Conservation (phyloP, 2,888 invertebrate genomes). For the Epistrophella euchroma region DNA sequence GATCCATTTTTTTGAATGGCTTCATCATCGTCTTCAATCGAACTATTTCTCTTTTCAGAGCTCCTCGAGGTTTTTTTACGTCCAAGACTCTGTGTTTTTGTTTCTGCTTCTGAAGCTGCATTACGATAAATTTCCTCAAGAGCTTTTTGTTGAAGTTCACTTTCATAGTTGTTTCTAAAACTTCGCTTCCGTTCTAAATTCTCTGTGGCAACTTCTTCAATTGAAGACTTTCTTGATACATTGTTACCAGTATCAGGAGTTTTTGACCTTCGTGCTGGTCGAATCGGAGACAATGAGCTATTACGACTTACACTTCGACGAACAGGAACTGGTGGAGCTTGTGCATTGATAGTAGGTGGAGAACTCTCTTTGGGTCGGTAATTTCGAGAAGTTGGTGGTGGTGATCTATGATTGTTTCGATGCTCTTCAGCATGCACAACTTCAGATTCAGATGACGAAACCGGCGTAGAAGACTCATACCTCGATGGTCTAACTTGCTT, state of each 20-base stretch:
- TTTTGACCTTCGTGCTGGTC: slow-evolving; percentile 81
- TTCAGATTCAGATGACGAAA: slow-evolving; percentile 83
- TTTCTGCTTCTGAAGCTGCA: slow-evolving; percentile 75
- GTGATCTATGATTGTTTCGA: slow-evolving; percentile 78
- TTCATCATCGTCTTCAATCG: slow-evolving; percentile 6
- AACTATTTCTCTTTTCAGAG: slow-evolving; percentile 6
- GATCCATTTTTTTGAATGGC: neutral
- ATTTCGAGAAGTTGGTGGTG: slow-evolving; percentile 72
- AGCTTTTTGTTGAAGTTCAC: slow-evolving; percentile 76
- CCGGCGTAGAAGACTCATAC: slow-evolving; percentile 83
- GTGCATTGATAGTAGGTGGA: neutral
- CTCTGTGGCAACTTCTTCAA: slow-evolving; percentile 70
- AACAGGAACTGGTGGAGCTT: slow-evolving; percentile 73
- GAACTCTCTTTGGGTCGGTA: slow-evolving; percentile 59
- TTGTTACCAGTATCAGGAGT: slow-evolving; percentile 79
- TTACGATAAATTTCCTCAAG: slow-evolving; percentile 78
- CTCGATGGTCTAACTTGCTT: slow-evolving; percentile 76
- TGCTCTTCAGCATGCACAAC: slow-evolving; percentile 73
- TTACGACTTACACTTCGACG: slow-evolving; percentile 79
- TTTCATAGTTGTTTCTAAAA: neutral
- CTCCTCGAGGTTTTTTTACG: slow-evolving; percentile 22
- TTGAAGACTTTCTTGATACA: slow-evolving; percentile 77
- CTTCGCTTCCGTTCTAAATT: slow-evolving; percentile 37
- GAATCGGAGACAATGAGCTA: slow-evolving; percentile 81
- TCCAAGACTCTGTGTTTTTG: slow-evolving; percentile 69